phyloP scores from a whole-genome alignment of 2,888 invertebrate species.

The Pheosia gnoma region DNA sequence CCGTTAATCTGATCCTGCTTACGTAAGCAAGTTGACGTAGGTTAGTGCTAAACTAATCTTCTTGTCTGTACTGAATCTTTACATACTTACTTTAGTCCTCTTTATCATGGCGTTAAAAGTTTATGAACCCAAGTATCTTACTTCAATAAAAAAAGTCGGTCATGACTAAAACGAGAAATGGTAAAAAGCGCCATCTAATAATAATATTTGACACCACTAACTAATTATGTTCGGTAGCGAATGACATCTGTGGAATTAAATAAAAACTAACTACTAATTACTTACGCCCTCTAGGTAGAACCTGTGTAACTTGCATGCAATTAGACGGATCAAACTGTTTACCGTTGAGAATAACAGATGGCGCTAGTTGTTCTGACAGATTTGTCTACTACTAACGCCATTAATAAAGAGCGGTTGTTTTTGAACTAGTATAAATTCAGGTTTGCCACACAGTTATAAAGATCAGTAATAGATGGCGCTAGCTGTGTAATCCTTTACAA shows the following conservation, averaged over 20 bases:
- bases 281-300: slow-evolving; percentile 37
- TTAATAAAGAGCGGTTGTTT: neutral
- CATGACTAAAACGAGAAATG: too few relatives aligned
- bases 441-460: neutral
- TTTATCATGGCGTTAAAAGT: too few relatives aligned
- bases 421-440: neutral
- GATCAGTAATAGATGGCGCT: slow-evolving; percentile 1
- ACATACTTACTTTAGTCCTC: too few relatives aligned
- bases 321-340: neutral
- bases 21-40: neutral
- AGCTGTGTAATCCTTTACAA: neutral
- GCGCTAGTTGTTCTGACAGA: slow-evolving; percentile 28
- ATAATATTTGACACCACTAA: neutral
- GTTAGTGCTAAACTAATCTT: too few relatives aligned
- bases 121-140: too few relatives aligned
- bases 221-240: neutral
- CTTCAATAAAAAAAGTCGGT: too few relatives aligned
- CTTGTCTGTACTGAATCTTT: too few relatives aligned
- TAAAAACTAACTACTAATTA: slow-evolving; percentile 20
- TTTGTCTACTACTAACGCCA: neutral
- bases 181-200: slow-evolving; percentile 39
- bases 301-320: neutral
- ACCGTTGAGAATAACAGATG: slow-evolving; percentile 42
- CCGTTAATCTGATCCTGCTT: slow-evolving; percentile 15
- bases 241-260: slow-evolving; percentile 19